Base-by-base conservation (phyloP, 2,113 vertebrate genomes). In the Myrmophylax atrothorax region DNA sequence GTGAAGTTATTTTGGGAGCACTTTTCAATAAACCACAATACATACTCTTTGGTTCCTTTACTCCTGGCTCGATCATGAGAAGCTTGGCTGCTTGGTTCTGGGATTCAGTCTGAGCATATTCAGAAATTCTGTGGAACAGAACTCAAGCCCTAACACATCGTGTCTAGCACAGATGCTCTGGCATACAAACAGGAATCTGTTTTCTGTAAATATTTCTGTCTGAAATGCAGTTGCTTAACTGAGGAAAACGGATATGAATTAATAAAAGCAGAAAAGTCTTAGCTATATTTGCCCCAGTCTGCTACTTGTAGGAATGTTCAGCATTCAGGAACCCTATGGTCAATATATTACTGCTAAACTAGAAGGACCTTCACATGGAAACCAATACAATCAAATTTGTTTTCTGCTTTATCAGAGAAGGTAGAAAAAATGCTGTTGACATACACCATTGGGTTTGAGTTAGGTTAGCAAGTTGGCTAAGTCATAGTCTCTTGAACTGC, bases 191-290 rank as follows among this genome's bases (percentile, higher is more conserved):
- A 83, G 66, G 26, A 94, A 74, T 88, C 85, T 93, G 42, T 93
- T 96, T 95, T 93, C 87, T 88, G 73, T 88, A 90, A 90, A 86
- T 89, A 86, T 49, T 90, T 94, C 59, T 86, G 59, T 18, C 23
- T 94, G 84, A 89, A 93, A 89, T 87, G 62, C 60, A 72, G n/a
- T 93, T 63, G 46, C 68, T 75, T 92, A 80, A 83, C 67, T 77
- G 55, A 83, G 19, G 50, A 64, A 86, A 94, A 80, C 0, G 6
- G 40, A 74, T 86, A 80, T 25, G 33, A 80, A 58, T 92, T 88
- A 80, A 84, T 84, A 78, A 66, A 94, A 78, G n/a, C 64, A 77
- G 84, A 89, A 94, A 84, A 67, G 25, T 53, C 6, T 73, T 83
- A 37, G 46, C 70, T 85, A 10, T 82, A 72, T 82, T 95, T 79